Evolutionary conservation across 1,140 invertebrate genomes (phyloP), one percentile per base, ranked within the genome.

Genomic region (Leptinotarsa lineolata): DNA sequence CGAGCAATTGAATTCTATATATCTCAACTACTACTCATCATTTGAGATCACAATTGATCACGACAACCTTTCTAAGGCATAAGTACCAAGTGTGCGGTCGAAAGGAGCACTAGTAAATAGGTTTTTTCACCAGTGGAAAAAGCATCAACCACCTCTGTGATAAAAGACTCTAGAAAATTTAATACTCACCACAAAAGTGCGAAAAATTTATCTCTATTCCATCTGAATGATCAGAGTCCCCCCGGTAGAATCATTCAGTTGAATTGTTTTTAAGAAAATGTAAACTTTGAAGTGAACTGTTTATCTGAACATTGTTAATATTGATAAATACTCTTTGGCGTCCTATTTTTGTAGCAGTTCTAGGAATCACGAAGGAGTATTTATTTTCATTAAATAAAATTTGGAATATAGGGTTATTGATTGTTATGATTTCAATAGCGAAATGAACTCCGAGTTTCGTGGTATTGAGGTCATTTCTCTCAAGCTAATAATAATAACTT

Each of bases 221-320:
- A 30, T 45, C 13, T 66, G 8, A 66, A 66, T 66, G 18, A 12
- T 16, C 30, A 66, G 30, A 15, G 64, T 66, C 22, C 39, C 8
- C 39, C 64, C 8, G 39, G 39, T 44, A 66, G 39, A 18, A 18
- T 66, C n/a, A 22, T 39, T 66, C 64, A 66, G 39, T 21, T 67
- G 1, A 48, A 72, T 61, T 66, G 11, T n/a, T 66, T 24, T 74
- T 64, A 5, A n/a, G 54, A 22, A 30, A 63, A 16, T 16, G 4
- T 5, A 64, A 39, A 30, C 24, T 63, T 80, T 11, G 90, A 90
- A 22, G 87, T 81, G 74, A 83, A 88, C 5, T 91, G 92, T 81
- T 91, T 91, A 83, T 91, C 92, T 13, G 90, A 85, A 65, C 87
- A 82, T 81, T 92, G 86, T 78, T 12, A 88, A 66, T 8, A 86